Conservation (phyloP, 1,140 invertebrate genomes). For the Contarinia nasturtii region DNA sequence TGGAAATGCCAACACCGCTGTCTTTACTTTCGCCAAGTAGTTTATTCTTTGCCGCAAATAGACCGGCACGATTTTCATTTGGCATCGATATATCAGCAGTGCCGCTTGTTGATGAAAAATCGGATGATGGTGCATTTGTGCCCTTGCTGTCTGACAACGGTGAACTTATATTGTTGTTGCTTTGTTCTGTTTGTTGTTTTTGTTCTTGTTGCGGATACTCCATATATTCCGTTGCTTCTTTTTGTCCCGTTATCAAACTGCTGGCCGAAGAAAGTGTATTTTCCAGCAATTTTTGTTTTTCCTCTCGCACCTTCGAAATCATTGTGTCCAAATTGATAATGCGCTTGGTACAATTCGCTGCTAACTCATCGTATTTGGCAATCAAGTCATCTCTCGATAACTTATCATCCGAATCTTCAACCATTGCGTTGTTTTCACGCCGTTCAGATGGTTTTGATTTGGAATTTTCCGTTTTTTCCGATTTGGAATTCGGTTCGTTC, state of each 20-base stretch:
- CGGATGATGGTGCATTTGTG: neutral
- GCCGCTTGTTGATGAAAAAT: neutral
- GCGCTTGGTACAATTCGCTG: slow-evolving; percentile 18
- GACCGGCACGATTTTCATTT: neutral
- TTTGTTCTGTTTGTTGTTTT: neutral
- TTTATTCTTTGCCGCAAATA: slow-evolving; percentile 13
- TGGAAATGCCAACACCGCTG: slow-evolving; percentile 17
- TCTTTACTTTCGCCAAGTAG: slow-evolving; percentile 16
- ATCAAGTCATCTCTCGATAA: neutral
- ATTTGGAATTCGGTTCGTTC: neutral
- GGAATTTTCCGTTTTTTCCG: neutral
- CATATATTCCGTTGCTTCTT: slow-evolving; percentile 18
- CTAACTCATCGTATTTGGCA: slow-evolving; percentile 12
- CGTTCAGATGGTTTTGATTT: too few species aligned
- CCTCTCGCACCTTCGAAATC: slow-evolving; percentile 18
- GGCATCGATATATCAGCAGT: too few species aligned
- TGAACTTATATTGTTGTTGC: too few species aligned
- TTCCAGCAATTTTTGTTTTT: slow-evolving; percentile 20
- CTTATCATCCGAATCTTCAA: too few species aligned
- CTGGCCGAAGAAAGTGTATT: slow-evolving; percentile 18
- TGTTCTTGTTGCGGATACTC: slow-evolving; percentile 9
- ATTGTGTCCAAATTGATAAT: slow-evolving; percentile 17
- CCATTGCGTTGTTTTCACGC: too few species aligned
- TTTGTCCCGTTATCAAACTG: slow-evolving; percentile 6
- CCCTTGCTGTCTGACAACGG: too few species aligned